Percentiles rank a stretch among this genome's conserved stretches.
These are phyloP conservation scores for Engraulis encrasicolus DNA, from an alignment of 2,113 vertebrate species.

Conservation along the genomic window DNA sequence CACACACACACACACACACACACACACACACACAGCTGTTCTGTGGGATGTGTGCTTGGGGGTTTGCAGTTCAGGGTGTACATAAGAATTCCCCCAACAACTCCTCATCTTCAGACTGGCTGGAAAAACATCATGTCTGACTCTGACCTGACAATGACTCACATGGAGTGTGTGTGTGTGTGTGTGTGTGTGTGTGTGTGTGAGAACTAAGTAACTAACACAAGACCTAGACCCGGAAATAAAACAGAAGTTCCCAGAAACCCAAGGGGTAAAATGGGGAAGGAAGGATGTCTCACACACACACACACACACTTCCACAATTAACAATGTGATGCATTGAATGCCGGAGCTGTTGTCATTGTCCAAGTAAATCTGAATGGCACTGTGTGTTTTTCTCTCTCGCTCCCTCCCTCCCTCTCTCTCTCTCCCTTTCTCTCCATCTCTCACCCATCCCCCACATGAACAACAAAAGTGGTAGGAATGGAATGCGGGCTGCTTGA, in stretches of 20 bases:
- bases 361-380: slow-evolving; percentile 4
- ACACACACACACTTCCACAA: not conserved
- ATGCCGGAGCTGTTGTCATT: not conserved
- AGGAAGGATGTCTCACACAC: not conserved
- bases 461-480: slow-evolving; percentile 62
- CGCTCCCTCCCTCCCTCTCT: not conserved
- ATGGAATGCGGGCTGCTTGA: slow-evolving; percentile 67
- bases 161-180: not conserved
- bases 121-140: not conserved
- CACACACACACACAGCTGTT: not conserved
- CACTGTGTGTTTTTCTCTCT: not conserved
- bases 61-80: not conserved
- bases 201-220: not conserved
- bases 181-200: not conserved
- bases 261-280: not conserved
- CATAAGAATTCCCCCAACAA: not conserved
- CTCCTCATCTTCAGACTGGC: not conserved
- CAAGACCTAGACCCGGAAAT: not conserved
- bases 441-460: not conserved
- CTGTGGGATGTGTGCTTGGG: not conserved
- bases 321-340: not conserved
- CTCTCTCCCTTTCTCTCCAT: not conserved
- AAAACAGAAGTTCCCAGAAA: not conserved
- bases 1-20: too few relatives aligned
- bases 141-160: not conserved